Percentiles rank a stretch among this genome's conserved stretches.
These are phyloP conservation scores for Solenodon paradoxus DNA, from an alignment of 2,113 vertebrate genomes.

Conservation along the genomic window DNA sequence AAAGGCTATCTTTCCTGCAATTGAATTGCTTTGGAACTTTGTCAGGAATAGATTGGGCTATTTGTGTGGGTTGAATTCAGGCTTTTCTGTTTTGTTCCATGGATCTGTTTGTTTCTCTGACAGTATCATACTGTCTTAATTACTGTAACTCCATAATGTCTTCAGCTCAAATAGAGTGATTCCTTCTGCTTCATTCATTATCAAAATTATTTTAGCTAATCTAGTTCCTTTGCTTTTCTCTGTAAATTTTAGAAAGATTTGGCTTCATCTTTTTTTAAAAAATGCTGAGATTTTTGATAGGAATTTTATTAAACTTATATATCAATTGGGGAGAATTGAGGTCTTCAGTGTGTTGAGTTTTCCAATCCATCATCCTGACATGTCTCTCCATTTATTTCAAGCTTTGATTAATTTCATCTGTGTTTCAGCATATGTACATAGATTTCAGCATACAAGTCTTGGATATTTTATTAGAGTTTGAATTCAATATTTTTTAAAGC, in stretches of 20 bases:
- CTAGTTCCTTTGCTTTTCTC: background rate
- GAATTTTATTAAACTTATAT: background rate
- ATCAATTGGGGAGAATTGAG: background rate
- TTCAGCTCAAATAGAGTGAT: no score
- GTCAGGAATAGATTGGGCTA: background rate
- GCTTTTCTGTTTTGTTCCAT: background rate
- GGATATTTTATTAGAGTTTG: background rate
- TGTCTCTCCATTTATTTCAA: background rate
- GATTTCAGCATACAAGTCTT: background rate
- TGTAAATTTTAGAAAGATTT: background rate
- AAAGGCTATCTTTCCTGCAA: background rate
- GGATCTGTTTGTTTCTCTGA: no score
- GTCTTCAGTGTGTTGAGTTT: background rate
- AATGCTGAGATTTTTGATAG: slow-evolving; percentile 1
- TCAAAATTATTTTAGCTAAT: background rate
- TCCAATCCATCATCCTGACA: background rate
- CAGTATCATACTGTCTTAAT: no score
- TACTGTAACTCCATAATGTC: no score
- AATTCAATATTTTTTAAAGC: background rate
- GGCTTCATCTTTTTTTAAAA: background rate
- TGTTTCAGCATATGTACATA: no score
- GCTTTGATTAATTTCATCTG: background rate
- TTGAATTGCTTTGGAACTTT: background rate
- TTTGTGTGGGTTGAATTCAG: background rate
- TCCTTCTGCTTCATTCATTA: no score